Percentiles rank a stretch among this genome's conserved stretches.
phyloP scores from a whole-genome alignment of 2,888 invertebrate species.

The Spodoptera littoralis region DNA sequence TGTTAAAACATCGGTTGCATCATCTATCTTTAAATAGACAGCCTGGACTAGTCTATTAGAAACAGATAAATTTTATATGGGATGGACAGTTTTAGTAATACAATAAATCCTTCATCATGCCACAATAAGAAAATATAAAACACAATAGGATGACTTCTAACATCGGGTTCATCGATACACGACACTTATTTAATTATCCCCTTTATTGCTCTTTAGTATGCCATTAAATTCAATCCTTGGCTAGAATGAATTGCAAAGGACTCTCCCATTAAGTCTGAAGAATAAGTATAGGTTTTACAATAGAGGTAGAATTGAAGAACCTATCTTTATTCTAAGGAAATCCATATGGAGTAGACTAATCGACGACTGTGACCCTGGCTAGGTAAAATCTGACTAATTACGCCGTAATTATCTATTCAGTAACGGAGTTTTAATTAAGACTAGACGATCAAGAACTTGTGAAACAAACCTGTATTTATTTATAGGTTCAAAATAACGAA shows the following conservation, averaged over 20 bases:
- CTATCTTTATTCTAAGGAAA: constrained; percentile 21
- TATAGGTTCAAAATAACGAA: constrained; percentile 23
- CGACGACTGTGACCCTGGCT: constrained; percentile 1
- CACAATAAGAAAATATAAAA: too few species aligned
- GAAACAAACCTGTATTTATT: constrained; percentile 33
- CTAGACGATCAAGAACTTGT: constrained; percentile 21
- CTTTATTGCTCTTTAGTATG: constrained; percentile 6
- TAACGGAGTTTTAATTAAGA: constrained; percentile 45
- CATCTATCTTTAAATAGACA: constrained; percentile 61
- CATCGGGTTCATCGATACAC: neutral
- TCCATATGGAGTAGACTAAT: constrained; percentile 36
- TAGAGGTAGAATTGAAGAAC: constrained; percentile 5
- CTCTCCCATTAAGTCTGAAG: constrained; percentile 19
- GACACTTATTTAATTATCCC: neutral
- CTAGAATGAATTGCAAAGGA: constrained; percentile 19
- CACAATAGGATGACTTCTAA: neutral
- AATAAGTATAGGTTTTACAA: constrained; percentile 23
- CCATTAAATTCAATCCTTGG: constrained; percentile 14
- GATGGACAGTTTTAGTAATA: too few species aligned
- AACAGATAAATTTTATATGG: constrained; percentile 56
- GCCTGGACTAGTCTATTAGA: constrained; percentile 59
- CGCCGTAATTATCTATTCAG: constrained; percentile 26
- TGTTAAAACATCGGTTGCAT: constrained; percentile 62
- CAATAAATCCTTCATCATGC: too few species aligned
- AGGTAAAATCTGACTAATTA: constrained; percentile 23